Base-by-base conservation (phyloP, 2,888 invertebrate genomes). In the Ophonus ardosiacus region DNA sequence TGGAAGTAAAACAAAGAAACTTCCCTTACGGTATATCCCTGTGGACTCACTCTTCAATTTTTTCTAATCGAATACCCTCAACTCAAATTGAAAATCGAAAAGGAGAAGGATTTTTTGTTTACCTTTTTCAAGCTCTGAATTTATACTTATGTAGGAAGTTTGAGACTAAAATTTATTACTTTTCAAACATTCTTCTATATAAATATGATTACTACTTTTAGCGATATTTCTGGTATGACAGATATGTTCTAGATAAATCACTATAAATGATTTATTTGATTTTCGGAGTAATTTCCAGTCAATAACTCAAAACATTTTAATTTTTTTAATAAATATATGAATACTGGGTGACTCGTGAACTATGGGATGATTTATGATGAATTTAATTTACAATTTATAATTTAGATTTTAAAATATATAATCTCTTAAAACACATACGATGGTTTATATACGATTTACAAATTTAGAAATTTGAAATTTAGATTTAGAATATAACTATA, bases 11-110 rank as follows among this genome's bases (percentile, higher is more conserved):
- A 74, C 43, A 43, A 43, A 43, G 71, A 74, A 74, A 74, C 43
- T 74, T 74, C 18, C 7, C 5, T 17, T 18, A 15, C 40, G 7
- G 71, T 43, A 51, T 40, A 74, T 17, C 71, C 71, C 38, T 8
- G 38, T 0, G 63, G 68, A 68, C 13, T 13, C 68, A 24, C 38
- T 38, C 40, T 17, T 74, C 43, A 74, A n/a, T 68, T 74, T 43
- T 74, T 74, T 68, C 43, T 74, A 74, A 74, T 74, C 71, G 51
- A 74, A 74, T 74, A 7, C 17, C 68, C 17, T 74, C 5, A 15
- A 18, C 17, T 74, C 43, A 74, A 43, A 74, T 74, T 74, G 71
- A 40, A 43, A 74, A 74, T 43, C 17, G 71, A 43, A 71, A 8
- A 43, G 71, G 18, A 31, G 31, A 21, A 63, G 61, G 59, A 40